Conservation (phyloP, 2,113 vertebrate species). For the Mustela lutreola region DNA sequence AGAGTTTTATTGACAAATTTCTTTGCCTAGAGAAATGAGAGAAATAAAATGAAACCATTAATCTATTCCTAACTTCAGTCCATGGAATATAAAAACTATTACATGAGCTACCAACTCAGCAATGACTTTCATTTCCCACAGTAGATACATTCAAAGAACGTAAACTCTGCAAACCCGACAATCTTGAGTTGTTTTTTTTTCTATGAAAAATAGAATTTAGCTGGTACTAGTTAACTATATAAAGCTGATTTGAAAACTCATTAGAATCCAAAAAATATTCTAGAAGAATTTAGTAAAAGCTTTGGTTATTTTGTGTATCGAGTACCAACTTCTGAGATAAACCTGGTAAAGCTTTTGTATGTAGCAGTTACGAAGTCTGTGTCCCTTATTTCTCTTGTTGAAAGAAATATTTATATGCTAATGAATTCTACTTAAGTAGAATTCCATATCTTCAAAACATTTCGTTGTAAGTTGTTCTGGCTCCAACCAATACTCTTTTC, state of each 20-base stretch:
- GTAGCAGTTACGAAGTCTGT: background rate
- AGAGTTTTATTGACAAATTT: background rate
- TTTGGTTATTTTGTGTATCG: constrained; percentile 28
- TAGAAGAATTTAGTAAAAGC: background rate
- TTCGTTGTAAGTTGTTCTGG: background rate
- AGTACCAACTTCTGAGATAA: constrained; percentile 41
- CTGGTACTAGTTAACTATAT: background rate
- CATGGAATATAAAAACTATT: constrained; percentile 22
- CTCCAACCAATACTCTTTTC: background rate
- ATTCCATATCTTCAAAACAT: background rate
- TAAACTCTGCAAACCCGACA: background rate
- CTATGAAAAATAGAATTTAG: background rate
- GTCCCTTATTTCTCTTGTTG: constrained; percentile 44
- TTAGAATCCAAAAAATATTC: constrained; percentile 21
- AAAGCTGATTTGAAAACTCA: background rate
- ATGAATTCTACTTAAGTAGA: constrained; percentile 32
- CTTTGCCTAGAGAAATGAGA: background rate
- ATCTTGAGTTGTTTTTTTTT: background rate
- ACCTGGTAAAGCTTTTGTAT: background rate
- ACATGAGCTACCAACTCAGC: background rate
- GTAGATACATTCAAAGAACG: background rate
- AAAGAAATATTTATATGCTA: constrained; percentile 61
- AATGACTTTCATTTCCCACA: background rate
- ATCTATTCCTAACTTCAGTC: background rate
- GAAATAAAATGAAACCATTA: background rate